These are phyloP conservation scores for Mirounga angustirostris DNA, from an alignment of 2,113 vertebrate genomes.

Conservation along the genomic window DNA sequence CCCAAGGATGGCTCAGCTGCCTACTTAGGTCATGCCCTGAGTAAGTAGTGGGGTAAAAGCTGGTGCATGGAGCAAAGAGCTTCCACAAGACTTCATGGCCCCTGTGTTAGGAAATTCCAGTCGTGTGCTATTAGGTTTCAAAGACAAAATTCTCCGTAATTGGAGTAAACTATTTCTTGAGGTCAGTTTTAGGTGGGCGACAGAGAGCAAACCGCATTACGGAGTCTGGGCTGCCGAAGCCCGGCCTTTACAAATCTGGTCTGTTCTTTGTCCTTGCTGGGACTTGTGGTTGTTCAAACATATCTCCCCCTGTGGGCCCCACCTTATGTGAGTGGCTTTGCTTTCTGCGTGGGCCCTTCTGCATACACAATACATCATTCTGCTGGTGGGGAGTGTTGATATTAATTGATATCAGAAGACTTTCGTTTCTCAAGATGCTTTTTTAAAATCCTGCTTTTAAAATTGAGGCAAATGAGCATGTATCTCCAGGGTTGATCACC, in stretches of 20 bases:
- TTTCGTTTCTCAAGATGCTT: constrained; percentile 14
- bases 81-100: background rate
- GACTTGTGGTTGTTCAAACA: constrained; percentile 15
- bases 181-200: constrained; percentile 65
- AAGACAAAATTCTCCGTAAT: constrained; percentile 64
- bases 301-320: background rate
- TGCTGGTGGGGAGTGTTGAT: background rate
- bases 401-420: background rate
- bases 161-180: constrained; percentile 67
- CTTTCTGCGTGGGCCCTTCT: background rate
- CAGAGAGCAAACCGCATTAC: background rate
- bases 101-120: constrained; percentile 66
- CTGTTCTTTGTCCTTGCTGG: constrained; percentile 67
- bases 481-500: background rate
- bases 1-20: background rate
- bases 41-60: background rate
- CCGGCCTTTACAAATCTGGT: background rate
- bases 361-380: background rate
- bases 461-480: background rate
- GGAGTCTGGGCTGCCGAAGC: constrained; percentile 49
- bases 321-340: background rate
- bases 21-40: background rate
- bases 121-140: constrained; percentile 64
- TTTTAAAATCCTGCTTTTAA: constrained; percentile 50
- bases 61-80: background rate